Evolutionary conservation across 2,797 vertebrate species (phyloP).

Genomic region (Poecile montanus): DNA sequence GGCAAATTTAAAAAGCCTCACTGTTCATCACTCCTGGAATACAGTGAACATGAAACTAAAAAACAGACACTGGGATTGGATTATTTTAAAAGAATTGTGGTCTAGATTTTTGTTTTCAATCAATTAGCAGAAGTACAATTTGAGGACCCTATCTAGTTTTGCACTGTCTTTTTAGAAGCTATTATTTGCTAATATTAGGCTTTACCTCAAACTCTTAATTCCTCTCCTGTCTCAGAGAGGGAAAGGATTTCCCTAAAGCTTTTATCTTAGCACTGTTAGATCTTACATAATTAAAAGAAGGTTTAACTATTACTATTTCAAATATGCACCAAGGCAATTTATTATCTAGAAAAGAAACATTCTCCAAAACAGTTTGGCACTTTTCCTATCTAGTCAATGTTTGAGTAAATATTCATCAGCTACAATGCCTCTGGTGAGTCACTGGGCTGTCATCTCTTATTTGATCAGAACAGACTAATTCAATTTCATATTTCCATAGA

Average conservation of each 20-base stretch:
- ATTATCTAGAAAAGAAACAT: background rate
- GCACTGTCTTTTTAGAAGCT: background rate
- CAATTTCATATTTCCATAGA: background rate
- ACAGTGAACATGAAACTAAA: background rate
- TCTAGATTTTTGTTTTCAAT: background rate
- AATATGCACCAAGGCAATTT: background rate
- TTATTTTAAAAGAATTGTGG: background rate
- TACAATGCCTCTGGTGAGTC: conserved; percentile 4
- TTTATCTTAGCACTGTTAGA: background rate
- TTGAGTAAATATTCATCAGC: conserved; percentile 42
- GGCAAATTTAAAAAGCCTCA: background rate
- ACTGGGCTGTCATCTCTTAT: conserved; percentile 7
- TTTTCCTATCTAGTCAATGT: background rate
- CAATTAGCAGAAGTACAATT: background rate
- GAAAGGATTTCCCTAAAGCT: background rate
- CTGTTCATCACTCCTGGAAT: background rate
- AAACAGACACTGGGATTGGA: background rate
- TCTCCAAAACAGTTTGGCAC: background rate
- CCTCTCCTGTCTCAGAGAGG: background rate
- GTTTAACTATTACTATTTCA: background rate
- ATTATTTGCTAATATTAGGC: background rate
- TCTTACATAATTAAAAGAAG: background rate
- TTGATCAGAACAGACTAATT: background rate
- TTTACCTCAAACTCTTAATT: background rate
- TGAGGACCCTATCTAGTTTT: background rate